These are phyloP conservation scores for Propsilocerus akamusi DNA, from an alignment of 1,140 invertebrate species.

Conservation along the genomic window DNA sequence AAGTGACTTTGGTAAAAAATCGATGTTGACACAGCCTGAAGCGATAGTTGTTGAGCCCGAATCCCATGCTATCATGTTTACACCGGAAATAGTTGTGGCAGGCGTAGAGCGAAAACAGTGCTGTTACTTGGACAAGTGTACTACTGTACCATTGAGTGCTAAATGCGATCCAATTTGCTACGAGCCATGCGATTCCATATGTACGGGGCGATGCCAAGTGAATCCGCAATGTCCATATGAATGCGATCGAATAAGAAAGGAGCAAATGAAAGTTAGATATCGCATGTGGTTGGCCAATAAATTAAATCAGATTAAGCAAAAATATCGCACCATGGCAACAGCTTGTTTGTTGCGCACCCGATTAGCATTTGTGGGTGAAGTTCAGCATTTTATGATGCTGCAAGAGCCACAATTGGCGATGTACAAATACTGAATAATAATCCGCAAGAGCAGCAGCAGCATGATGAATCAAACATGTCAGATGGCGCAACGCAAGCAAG, in stretches of 20 bases:
- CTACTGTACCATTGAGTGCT: neutral
- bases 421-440: too few relatives aligned
- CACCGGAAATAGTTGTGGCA: neutral
- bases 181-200: neutral
- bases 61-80: neutral
- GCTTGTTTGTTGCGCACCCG: neutral
- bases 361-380: neutral
- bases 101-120: neutral
- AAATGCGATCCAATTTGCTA: neutral
- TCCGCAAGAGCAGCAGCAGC: too few relatives aligned
- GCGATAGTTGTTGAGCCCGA: neutral
- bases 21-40: neutral
- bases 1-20: neutral
- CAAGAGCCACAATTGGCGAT: too few relatives aligned
- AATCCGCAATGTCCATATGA: slow-evolving; percentile 1
- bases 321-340: neutral
- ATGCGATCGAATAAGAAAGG: neutral
- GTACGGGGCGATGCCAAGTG: neutral
- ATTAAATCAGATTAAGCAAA: neutral
- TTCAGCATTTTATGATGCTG: neutral
- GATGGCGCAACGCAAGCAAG: too few relatives aligned
- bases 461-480: too few relatives aligned
- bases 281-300: neutral
- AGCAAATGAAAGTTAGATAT: neutral
- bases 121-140: neutral